Base-by-base conservation (phyloP, 2,797 vertebrate genomes). In the Clarias platycephalus region DNA sequence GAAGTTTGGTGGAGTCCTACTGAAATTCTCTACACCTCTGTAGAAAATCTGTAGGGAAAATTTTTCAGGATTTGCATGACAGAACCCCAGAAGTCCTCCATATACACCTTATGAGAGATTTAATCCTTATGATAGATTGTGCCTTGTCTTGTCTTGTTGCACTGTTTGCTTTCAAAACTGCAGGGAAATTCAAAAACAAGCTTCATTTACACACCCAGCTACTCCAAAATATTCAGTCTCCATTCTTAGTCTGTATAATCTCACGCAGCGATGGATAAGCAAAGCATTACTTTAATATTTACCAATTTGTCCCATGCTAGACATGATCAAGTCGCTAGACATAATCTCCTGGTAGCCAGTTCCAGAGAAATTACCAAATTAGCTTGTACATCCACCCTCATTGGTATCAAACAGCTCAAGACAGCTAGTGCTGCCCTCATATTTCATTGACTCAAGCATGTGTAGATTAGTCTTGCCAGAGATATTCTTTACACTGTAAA, bases 341-440 rank as follows among this genome's bases (percentile, higher is more conserved):
- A 20, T 57, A 3, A 34, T 34, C 74, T 34, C 18, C 53, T 58
- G 18, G 15, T 26, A 15, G 15, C 1, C 10, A 60, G 28, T 77
- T 55, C 55, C 75, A 58, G 12, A 34, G 55, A 77, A 60, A 77
- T 77, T 6, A 77, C 34, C 31, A 58, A 15, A 60, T 77, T 60
- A 77, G 28, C 31, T 31, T 58, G 55, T 60, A 26, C 28, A 76
- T 76, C 53, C 28, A 58, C 55, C 55, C 74, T 24, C n/a, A 24
- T 58, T 76, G 58, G 55, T 53, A 58, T 34, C 53, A 76, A 76
- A 20, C 49, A 75, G 49, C 7, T 57, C 53, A 75, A 31, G 26
- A 58, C 28, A 58, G 18, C 34, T 76, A 58, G 28, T 76, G 18
- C 28, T 34, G 74, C 53, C 28, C 28, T 76, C 28, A 40, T 16